phyloP scores from a whole-genome alignment of 2,113 vertebrate species.

The Silurus asotus region DNA sequence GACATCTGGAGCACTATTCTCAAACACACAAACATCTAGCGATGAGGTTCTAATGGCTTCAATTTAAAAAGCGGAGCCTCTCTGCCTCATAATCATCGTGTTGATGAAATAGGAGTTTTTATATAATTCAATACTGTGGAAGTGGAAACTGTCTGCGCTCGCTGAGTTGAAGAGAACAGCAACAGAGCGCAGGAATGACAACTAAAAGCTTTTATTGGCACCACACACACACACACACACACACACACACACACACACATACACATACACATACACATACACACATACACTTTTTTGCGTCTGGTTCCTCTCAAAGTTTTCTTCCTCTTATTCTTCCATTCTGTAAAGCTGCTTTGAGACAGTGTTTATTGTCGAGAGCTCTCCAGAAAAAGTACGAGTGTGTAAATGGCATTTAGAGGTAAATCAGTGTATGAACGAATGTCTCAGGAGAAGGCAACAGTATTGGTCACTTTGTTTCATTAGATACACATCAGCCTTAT shows the following conservation, averaged over 20 bases:
- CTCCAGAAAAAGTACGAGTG: too few relatives aligned
- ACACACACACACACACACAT: too few relatives aligned
- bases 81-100: not conserved
- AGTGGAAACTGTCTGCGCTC: not conserved
- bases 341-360: too few relatives aligned
- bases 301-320: too few relatives aligned
- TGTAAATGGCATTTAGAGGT: not conserved
- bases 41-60: not conserved
- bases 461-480: not conserved
- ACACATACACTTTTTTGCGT: too few relatives aligned
- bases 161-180: not conserved
- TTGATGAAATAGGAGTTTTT: not conserved
- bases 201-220: not conserved
- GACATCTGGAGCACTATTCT: slow-evolving; percentile 51
- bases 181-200: not conserved
- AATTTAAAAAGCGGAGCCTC: not conserved
- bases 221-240: not conserved
- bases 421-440: not conserved
- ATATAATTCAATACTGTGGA: not conserved
- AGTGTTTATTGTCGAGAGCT: too few relatives aligned
- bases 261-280: not conserved
- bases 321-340: too few relatives aligned
- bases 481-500: not conserved
- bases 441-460: not conserved
- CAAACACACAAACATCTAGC: not conserved